These are phyloP conservation scores for Drosophila tristis DNA, from an alignment of 1,140 invertebrate species.

Conservation along the genomic window DNA sequence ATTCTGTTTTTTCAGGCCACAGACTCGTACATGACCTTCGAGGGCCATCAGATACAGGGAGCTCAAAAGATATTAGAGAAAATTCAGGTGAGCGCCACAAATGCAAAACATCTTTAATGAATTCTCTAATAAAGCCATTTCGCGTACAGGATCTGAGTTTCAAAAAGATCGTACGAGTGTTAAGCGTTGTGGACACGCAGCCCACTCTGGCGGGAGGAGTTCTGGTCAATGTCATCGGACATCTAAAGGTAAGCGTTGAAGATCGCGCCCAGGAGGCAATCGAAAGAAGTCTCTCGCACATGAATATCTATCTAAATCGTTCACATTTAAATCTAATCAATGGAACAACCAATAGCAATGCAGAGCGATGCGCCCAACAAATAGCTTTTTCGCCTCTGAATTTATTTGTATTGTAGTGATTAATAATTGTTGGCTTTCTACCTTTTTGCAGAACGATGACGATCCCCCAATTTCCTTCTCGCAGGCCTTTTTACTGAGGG, in stretches of 20 bases:
- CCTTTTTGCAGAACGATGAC: constrained; percentile 92
- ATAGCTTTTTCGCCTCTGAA: no score
- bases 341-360: no score
- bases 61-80: constrained; percentile 97
- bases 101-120: no score
- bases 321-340: no score
- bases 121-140: background rate
- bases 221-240: constrained; percentile 95
- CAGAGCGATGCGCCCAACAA: no score
- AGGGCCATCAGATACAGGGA: constrained; percentile 96
- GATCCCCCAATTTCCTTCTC: constrained; percentile 96
- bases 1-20: constrained; percentile 88
- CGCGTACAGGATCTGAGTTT: constrained; percentile 90
- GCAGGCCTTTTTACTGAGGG: constrained; percentile 95
- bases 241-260: constrained; percentile 91
- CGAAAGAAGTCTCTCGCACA: no score
- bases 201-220: constrained; percentile 98
- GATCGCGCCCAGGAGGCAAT: no score
- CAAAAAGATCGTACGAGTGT: constrained; percentile 95
- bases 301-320: no score
- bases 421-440: constrained; percentile 17
- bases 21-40: constrained; percentile 97
- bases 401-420: background rate
- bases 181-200: constrained; percentile 96
- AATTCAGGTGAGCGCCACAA: constrained; percentile 89